These are phyloP conservation scores for Pionites leucogaster DNA, from an alignment of 2,113 vertebrate species.

Conservation along the genomic window DNA sequence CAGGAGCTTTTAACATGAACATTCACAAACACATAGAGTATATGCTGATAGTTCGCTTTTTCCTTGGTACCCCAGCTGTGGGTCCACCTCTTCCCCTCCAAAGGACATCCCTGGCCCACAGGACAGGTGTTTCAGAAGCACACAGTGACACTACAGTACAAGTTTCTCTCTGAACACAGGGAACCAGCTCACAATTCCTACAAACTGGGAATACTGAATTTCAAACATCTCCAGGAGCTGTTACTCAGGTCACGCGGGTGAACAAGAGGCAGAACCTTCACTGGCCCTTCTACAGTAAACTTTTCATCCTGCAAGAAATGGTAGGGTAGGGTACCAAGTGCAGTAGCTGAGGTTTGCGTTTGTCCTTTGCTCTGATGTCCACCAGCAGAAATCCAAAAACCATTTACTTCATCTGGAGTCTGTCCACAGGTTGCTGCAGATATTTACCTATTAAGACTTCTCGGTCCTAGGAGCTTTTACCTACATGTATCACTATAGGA, in stretches of 20 bases:
- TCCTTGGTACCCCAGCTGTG: not conserved
- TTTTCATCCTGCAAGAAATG: not conserved
- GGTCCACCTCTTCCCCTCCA: not conserved
- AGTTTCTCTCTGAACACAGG: not conserved
- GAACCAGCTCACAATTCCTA: not conserved
- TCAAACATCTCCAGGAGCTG: not conserved
- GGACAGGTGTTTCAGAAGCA: not conserved
- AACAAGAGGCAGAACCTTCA: not conserved
- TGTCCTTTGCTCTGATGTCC: not conserved
- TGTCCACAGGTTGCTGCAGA: not conserved
- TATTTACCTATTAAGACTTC: not conserved
- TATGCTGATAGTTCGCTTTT: not conserved
- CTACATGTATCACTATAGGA: not conserved
- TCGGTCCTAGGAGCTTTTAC: not conserved
- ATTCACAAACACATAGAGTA: not conserved
- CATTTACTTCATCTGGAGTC: not conserved
- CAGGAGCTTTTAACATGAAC: not conserved
- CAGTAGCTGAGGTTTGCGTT: not conserved
- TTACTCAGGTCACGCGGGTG: not conserved
- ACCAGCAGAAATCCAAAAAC: not conserved
- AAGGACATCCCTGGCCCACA: not conserved
- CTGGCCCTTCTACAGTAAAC: not conserved
- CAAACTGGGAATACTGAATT: not conserved
- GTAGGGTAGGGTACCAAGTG: not conserved
- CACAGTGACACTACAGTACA: not conserved